Conservation (phyloP, 2,888 invertebrate genomes). For the Campoplex capitator region DNA sequence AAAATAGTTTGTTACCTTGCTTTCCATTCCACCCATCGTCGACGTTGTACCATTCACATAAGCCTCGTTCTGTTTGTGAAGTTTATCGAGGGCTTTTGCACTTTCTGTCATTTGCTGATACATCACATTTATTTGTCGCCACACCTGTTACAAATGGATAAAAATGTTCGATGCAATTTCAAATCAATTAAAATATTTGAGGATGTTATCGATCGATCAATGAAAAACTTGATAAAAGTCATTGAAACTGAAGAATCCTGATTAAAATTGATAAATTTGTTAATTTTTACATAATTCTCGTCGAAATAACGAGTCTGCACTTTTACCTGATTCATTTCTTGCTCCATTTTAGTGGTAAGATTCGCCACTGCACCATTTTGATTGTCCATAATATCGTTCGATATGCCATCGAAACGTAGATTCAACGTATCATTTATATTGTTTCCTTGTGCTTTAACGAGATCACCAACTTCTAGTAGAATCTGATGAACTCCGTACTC, state of each 20-base stretch:
- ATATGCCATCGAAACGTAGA: conserved; percentile 90
- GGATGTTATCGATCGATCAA: no score
- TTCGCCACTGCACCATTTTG: conserved; percentile 91
- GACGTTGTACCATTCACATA: conserved; percentile 92
- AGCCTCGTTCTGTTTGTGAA: conserved; percentile 91
- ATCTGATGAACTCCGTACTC: conserved; percentile 95
- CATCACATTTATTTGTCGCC: conserved; percentile 96
- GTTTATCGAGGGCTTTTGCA: conserved; percentile 90
- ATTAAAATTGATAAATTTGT: neutral
- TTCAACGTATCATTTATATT: conserved; percentile 89
- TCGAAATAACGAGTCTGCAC: neutral
- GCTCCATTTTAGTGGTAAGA: conserved; percentile 91
- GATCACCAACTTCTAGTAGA: conserved; percentile 90
- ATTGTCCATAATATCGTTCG: conserved; percentile 89
- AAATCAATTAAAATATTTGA: no score
- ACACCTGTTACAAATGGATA: conserved; percentile 86
- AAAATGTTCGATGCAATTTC: no score
- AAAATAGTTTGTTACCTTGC: conserved; percentile 86
- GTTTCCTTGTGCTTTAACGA: conserved; percentile 88
- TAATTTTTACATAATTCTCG: no score
- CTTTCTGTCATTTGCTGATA: conserved; percentile 92
- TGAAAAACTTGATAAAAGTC: no score
- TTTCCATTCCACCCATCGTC: conserved; percentile 92
- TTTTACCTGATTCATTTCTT: conserved; percentile 89
- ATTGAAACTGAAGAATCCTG: neutral